A percentile compares a stretch with the other conserved stretches of the same genome.
phyloP scores from a whole-genome alignment of 1,140 invertebrate genomes.

The Danaus melanippus region DNA sequence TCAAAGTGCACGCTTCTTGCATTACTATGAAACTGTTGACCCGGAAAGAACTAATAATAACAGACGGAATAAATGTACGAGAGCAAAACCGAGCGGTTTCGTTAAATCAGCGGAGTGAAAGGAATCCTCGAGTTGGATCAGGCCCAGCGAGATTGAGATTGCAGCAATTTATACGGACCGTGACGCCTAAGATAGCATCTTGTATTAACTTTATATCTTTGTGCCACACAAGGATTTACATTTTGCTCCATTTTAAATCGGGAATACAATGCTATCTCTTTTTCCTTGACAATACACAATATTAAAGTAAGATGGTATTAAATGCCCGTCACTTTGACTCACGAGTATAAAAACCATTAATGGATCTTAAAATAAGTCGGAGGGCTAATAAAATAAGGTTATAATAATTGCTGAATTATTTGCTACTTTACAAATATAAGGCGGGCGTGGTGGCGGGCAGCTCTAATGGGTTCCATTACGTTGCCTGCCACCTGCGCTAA shows the following conservation, averaged over 20 bases:
- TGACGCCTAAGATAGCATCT: slow-evolving; percentile 28
- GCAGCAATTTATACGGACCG: slow-evolving; percentile 39
- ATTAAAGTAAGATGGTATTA: too few relatives aligned
- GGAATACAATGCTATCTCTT: too few relatives aligned
- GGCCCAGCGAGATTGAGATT: slow-evolving; percentile 41
- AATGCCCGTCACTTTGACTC: too few relatives aligned
- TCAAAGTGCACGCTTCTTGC: slow-evolving; percentile 21
- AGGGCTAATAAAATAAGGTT: too few relatives aligned
- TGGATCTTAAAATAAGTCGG: too few relatives aligned
- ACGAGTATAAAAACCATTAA: too few relatives aligned
- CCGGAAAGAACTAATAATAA: slow-evolving; percentile 42
- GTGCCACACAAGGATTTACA: too few relatives aligned
- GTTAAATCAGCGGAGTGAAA: slow-evolving; percentile 49
- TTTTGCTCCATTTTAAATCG: too few relatives aligned
- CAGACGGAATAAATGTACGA: slow-evolving; percentile 31
- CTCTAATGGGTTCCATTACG: slow-evolving; percentile 66
- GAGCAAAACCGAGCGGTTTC: slow-evolving; percentile 36
- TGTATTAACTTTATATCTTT: slow-evolving; percentile 23
- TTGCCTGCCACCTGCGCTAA: slow-evolving; percentile 62
- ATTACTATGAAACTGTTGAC: slow-evolving; percentile 28
- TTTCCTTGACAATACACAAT: too few relatives aligned
- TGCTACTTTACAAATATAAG: slow-evolving; percentile 46
- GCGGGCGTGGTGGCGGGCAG: slow-evolving; percentile 33
- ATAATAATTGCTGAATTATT: too few relatives aligned
- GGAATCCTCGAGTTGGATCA: slow-evolving; percentile 45